Evolutionary conservation across 2,113 vertebrate genomes (phyloP).

Genomic region (Pygoscelis adeliae): DNA sequence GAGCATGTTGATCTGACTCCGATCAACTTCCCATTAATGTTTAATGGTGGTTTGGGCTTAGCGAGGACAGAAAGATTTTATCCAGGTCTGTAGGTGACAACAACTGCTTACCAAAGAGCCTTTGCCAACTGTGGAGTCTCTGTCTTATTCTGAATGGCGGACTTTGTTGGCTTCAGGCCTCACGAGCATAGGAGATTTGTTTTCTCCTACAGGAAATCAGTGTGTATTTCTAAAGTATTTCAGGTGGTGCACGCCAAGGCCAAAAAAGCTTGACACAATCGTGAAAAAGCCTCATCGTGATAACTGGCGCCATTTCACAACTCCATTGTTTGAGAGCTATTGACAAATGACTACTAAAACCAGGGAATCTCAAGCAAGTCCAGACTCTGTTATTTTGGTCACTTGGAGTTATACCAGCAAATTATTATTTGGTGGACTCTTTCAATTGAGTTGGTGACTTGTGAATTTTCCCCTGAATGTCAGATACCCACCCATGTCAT

Average conservation of each 20-base stretch:
- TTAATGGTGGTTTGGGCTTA: not conserved
- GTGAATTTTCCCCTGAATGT: not conserved
- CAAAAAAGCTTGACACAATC: not conserved
- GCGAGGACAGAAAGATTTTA: not conserved
- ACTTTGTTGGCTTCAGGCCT: not conserved
- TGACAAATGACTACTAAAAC: not conserved
- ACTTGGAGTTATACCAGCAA: not conserved
- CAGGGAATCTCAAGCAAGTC: not conserved
- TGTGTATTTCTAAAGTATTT: slow-evolving; percentile 10
- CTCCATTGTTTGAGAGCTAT: not conserved
- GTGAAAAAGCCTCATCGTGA: not conserved
- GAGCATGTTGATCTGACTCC: not conserved
- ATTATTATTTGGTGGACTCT: not conserved
- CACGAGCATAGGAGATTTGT: not conserved
- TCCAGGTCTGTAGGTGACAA: not conserved
- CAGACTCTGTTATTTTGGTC: not conserved
- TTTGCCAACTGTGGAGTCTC: not conserved
- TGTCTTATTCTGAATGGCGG: not conserved
- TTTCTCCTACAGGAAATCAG: not conserved
- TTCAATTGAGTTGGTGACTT: not conserved
- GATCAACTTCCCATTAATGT: not conserved
- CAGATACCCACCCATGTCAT: not conserved
- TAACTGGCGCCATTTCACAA: not conserved
- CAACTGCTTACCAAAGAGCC: not conserved
- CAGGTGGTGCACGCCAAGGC: not conserved